Conservation (phyloP, 2,888 invertebrate species). For the Poecilus cupreus region DNA sequence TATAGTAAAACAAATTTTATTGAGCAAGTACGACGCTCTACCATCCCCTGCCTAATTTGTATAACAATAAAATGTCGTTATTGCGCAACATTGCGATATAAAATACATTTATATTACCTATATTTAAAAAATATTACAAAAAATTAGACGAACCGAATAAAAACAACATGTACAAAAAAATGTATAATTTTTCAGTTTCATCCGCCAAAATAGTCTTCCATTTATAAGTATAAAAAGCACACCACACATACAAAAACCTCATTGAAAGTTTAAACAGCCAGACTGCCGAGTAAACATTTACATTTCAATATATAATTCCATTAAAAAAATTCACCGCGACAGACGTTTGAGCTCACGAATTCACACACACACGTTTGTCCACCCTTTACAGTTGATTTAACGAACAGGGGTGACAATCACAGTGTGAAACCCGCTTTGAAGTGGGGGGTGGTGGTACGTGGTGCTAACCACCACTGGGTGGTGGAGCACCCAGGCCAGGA, state of each 20-base stretch:
- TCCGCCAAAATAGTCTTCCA: not conserved
- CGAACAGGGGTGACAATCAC: conserved; percentile 43
- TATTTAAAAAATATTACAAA: not conserved
- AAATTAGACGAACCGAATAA: not conserved
- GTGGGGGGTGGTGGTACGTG: not conserved
- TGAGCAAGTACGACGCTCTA: not conserved
- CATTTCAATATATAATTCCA: conserved; percentile 44
- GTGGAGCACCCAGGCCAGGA: not conserved
- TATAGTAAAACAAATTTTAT: too few relatives aligned
- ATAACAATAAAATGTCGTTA: conserved; percentile 21
- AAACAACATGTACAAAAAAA: not conserved
- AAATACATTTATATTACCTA: not conserved
- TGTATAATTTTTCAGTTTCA: not conserved
- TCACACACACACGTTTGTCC: not conserved
- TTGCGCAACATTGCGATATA: not conserved
- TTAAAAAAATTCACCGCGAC: conserved; percentile 27
- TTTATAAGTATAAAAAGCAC: conserved; percentile 8
- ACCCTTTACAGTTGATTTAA: conserved; percentile 45
- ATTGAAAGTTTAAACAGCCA: conserved; percentile 31
- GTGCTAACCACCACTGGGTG: not conserved
- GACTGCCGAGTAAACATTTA: conserved; percentile 35
- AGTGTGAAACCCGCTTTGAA: not conserved
- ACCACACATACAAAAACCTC: not conserved
- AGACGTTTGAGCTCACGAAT: not conserved
- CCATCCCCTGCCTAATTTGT: not conserved